A percentile compares a stretch with the other conserved stretches of the same genome.
Evolutionary conservation across 2,888 invertebrate species (phyloP).

Genomic region (Xylota sylvarum): DNA sequence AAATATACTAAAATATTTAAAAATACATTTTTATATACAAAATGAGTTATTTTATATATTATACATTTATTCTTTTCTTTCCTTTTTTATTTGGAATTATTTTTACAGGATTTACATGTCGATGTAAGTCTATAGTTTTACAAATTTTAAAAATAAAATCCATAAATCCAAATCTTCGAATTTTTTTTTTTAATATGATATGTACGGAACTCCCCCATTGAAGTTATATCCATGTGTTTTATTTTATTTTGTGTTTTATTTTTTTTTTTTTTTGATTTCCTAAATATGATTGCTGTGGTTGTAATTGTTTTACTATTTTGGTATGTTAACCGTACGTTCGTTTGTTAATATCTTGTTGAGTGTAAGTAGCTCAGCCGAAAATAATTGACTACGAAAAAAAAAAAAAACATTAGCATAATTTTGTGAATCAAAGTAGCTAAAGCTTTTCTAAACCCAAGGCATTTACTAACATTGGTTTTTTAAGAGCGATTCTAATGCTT

Average conservation of each 20-base stretch:
- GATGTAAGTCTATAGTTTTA: conserved; percentile 86
- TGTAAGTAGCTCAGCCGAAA: conserved; percentile 30
- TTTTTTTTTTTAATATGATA: conserved; percentile 53
- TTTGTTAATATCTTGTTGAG: conserved; percentile 44
- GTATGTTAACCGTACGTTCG: conserved; percentile 49
- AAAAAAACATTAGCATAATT: neutral
- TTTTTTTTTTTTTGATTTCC: conserved; percentile 23
- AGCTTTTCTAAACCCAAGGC: neutral
- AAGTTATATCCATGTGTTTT: conserved; percentile 63
- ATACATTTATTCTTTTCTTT: conserved; percentile 83
- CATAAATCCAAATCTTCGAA: conserved; percentile 67
- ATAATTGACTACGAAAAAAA: neutral
- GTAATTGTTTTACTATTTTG: conserved; percentile 45
- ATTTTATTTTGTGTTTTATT: conserved; percentile 24
- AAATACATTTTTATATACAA: conserved; percentile 69
- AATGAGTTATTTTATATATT: conserved; percentile 80
- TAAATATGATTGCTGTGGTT: conserved; percentile 51
- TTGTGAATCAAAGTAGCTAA: neutral
- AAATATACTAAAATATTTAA: neutral
- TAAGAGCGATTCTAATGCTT: neutral
- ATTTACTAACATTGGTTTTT: neutral
- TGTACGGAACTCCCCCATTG: conserved; percentile 56
- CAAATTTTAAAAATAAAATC: conserved; percentile 69
- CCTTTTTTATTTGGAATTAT: conserved; percentile 81
- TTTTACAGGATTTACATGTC: conserved; percentile 87